phyloP scores from a whole-genome alignment of 2,888 invertebrate species.

The Polyommatus iphigenia region DNA sequence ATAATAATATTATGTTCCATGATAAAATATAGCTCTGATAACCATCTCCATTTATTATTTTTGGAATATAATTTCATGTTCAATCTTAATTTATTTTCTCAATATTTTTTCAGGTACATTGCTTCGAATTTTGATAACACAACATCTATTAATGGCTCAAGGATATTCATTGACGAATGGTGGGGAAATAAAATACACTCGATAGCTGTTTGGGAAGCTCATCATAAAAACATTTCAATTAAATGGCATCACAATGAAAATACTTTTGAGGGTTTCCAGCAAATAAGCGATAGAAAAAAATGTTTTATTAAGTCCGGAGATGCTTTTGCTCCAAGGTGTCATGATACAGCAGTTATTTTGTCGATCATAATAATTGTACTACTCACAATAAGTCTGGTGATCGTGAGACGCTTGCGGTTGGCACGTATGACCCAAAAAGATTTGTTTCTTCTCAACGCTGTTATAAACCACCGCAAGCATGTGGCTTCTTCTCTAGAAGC shows the following conservation, averaged over 20 bases:
- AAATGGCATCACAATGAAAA: neutral
- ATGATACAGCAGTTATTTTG: constrained; percentile 80
- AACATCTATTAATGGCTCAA: constrained; percentile 30
- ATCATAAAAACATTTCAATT: constrained; percentile 23
- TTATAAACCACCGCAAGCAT: constrained; percentile 47
- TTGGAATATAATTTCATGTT: too few relatives aligned
- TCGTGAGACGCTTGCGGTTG: constrained; percentile 79
- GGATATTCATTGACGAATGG: constrained; percentile 44
- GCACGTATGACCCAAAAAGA: constrained; percentile 48
- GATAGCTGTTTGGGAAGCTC: constrained; percentile 32
- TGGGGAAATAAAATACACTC: constrained; percentile 13
- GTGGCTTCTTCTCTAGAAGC: constrained; percentile 44
- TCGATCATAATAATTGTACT: constrained; percentile 77
- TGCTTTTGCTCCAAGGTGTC: constrained; percentile 81
- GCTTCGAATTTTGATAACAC: constrained; percentile 32
- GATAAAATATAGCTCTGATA: neutral
- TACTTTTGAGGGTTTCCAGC: neutral
- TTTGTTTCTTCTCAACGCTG: constrained; percentile 30
- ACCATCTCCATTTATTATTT: neutral
- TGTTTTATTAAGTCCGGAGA: constrained; percentile 52
- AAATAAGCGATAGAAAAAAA: constrained; percentile 31
- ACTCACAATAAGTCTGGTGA: constrained; percentile 79
- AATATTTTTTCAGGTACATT: constrained; percentile 23
- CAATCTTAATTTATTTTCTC: neutral
- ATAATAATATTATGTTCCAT: neutral